Conservation (phyloP, 2,797 vertebrate species). For the Pangasius mekongensis region DNA sequence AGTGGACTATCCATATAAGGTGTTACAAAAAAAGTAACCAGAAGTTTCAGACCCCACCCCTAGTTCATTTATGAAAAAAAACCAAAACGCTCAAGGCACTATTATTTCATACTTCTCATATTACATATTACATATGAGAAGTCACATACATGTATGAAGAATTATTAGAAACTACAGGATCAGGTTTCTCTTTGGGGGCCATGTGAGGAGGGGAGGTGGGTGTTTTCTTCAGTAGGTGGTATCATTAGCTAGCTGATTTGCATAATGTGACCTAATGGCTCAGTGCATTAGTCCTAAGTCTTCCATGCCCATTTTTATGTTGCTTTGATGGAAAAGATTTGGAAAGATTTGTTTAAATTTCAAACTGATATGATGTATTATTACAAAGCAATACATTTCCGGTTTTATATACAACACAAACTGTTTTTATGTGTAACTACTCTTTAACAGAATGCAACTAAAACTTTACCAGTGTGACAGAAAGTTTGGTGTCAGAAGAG, state of each 20-base stretch:
- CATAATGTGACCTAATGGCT: background rate
- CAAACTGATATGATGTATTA: background rate
- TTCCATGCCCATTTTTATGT: background rate
- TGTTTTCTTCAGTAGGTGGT: background rate
- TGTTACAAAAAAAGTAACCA: background rate
- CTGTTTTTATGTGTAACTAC: background rate
- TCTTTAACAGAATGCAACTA: background rate
- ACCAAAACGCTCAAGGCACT: background rate
- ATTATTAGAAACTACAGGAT: background rate
- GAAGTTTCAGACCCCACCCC: background rate
- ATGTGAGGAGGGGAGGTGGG: background rate
- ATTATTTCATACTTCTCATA: conserved; percentile 1
- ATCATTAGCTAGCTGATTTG: background rate
- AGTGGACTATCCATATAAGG: background rate
- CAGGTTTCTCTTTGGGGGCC: background rate
- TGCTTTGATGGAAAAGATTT: background rate
- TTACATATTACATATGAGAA: too few species aligned
- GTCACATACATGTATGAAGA: background rate
- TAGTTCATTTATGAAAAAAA: background rate
- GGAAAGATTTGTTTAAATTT: background rate
- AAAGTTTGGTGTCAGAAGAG: background rate
- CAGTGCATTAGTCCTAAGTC: background rate
- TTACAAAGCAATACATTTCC: background rate
- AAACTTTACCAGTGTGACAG: background rate
- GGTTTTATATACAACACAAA: background rate